These are phyloP conservation scores for Bombycilla garrulus DNA, from an alignment of 2,113 vertebrate genomes.

Conservation along the genomic window DNA sequence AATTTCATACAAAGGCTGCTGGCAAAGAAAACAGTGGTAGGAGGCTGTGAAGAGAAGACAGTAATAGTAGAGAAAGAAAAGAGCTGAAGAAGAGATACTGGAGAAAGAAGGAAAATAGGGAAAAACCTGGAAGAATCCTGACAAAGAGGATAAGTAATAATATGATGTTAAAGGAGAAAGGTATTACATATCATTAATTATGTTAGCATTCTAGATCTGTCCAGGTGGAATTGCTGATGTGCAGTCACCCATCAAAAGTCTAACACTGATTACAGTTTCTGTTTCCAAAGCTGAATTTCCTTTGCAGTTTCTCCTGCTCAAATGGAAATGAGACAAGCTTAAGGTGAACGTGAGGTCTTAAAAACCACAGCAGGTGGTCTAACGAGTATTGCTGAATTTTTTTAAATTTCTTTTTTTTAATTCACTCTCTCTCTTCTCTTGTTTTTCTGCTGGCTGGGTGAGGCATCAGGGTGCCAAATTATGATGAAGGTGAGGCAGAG, in stretches of 20 bases:
- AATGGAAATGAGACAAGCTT: background rate
- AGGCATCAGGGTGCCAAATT: background rate
- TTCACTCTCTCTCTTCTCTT: accelerated
- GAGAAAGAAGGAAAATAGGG: background rate
- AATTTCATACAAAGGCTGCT: background rate
- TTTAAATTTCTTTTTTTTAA: background rate
- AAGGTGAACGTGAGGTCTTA: background rate
- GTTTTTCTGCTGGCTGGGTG: background rate
- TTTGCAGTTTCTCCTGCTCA: background rate
- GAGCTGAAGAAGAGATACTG: background rate
- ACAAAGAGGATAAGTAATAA: background rate
- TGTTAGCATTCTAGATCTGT: background rate
- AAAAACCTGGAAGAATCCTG: background rate
- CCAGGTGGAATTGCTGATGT: background rate
- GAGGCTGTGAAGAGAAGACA: background rate
- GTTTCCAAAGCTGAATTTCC: background rate
- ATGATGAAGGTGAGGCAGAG: background rate
- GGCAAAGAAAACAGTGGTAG: background rate
- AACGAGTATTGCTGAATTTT: background rate
- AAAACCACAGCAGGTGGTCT: background rate
- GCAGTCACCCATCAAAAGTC: background rate
- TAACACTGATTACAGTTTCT: background rate
- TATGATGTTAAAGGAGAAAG: background rate
- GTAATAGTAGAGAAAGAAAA: background rate
- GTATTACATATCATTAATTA: background rate